phyloP scores from a whole-genome alignment of 1,140 invertebrate species.

The Oryzaephilus surinamensis region DNA sequence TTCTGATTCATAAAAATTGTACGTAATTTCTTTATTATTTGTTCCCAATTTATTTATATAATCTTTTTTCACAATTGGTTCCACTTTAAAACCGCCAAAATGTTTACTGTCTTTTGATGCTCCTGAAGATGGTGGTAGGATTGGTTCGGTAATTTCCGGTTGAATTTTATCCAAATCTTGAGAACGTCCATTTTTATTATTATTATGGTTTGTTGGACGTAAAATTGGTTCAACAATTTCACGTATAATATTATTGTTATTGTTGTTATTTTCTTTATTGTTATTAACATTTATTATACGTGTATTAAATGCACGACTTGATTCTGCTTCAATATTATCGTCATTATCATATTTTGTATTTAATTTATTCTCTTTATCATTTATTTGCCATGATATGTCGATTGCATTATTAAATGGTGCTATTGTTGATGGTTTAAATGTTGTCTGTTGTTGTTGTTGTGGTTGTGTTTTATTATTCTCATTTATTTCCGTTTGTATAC shows the following conservation, averaged over 20 bases:
- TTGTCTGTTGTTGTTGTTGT: conserved; percentile 5
- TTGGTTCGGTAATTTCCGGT: conserved; percentile 60
- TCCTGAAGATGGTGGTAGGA: conserved; percentile 47
- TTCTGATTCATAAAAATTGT: conserved; percentile 23
- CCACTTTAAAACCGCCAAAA: conserved; percentile 11
- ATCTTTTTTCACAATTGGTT: conserved; percentile 10
- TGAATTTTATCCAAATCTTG: conserved; percentile 37
- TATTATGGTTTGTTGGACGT: conserved; percentile 32
- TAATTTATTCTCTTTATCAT: conserved; percentile 12
- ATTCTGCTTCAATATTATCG: conserved; percentile 33
- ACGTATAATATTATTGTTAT: conserved; percentile 10
- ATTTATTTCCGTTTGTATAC: conserved; percentile 14
- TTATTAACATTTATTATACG: conserved; percentile 42
- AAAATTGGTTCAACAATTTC: conserved; percentile 42
- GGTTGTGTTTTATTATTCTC: neutral
- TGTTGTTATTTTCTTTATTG: conserved; percentile 18
- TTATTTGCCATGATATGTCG: conserved; percentile 12
- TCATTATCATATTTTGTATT: conserved; percentile 9
- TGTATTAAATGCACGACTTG: conserved; percentile 50
- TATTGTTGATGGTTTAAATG: conserved; percentile 20
- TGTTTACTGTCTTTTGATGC: no score
- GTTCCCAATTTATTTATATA: conserved; percentile 9
- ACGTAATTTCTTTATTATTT: conserved; percentile 19
- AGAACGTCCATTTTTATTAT: conserved; percentile 40
- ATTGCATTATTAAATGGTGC: no score